A percentile compares a stretch with the other conserved stretches of the same genome.
These are phyloP conservation scores for Drosophila quadrilineata DNA, from an alignment of 1,140 invertebrate species.

Conservation along the genomic window DNA sequence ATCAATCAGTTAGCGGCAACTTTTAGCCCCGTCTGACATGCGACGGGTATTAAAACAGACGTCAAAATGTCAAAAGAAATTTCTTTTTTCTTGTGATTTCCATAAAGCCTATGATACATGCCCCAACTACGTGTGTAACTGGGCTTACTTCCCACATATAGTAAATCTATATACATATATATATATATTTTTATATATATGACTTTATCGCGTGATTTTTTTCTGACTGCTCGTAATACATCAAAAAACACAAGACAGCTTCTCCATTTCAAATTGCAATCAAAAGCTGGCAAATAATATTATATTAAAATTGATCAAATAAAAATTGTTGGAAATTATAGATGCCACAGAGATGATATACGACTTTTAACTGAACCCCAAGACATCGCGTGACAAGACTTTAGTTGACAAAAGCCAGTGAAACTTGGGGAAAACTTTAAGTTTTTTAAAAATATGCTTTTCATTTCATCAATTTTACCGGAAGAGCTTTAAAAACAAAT, in stretches of 20 bases:
- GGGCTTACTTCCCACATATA: too few relatives aligned
- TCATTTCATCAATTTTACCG: too few relatives aligned
- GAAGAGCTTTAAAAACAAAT: too few relatives aligned
- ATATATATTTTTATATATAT: constrained; percentile 18
- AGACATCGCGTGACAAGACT: constrained; percentile 44
- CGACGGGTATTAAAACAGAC: constrained; percentile 25
- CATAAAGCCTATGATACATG: constrained; percentile 26
- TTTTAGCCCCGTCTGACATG: constrained; percentile 24
- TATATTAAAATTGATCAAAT: constrained; percentile 63
- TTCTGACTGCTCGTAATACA: constrained; percentile 27
- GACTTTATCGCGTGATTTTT: constrained; percentile 42
- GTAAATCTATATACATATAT: not conserved
- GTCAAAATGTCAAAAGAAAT: constrained; percentile 53
- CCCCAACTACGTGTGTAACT: not conserved
- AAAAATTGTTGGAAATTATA: constrained; percentile 40
- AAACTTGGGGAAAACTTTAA: too few relatives aligned
- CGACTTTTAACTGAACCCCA: not conserved
- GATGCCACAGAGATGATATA: constrained; percentile 39
- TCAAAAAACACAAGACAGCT: constrained; percentile 29
- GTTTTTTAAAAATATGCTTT: too few relatives aligned
- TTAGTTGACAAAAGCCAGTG: too few relatives aligned
- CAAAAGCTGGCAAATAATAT: constrained; percentile 51
- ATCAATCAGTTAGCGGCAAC: constrained; percentile 44
- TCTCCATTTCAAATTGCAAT: constrained; percentile 52
- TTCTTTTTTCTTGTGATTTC: constrained; percentile 38